Conservation (phyloP, 2,888 invertebrate species). For the Conus canariensis region DNA sequence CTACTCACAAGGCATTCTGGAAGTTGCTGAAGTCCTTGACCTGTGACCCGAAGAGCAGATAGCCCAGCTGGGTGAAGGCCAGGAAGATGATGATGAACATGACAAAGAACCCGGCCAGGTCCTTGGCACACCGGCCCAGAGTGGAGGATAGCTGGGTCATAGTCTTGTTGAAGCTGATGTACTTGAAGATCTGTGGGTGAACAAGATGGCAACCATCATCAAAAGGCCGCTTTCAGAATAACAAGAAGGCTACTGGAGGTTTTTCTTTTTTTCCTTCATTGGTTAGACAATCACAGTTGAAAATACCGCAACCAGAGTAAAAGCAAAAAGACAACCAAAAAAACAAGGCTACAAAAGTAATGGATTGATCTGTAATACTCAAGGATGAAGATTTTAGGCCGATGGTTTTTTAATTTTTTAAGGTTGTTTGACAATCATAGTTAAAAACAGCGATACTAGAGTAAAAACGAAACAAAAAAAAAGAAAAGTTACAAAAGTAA, state of each 20-base stretch:
- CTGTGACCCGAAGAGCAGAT: constrained; percentile 86
- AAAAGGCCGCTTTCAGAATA: not conserved
- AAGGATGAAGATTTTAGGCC: no score
- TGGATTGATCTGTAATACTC: no score
- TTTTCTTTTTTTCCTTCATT: no score
- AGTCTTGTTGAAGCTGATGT: constrained; percentile 87
- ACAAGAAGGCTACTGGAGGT: not conserved
- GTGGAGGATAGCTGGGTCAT: constrained; percentile 87
- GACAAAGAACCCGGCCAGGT: constrained; percentile 86
- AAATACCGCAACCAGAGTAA: no score
- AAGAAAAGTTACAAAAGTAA: no score
- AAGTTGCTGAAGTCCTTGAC: constrained; percentile 84
- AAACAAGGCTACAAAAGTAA: no score
- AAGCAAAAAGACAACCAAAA: no score
- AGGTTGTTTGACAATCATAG: no score
- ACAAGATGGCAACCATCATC: not conserved
- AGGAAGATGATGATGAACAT: constrained; percentile 89
- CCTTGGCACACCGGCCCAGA: constrained; percentile 85
- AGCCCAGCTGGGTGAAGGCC: constrained; percentile 88
- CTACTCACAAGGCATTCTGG: constrained; percentile 73
- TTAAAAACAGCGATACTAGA: no score
- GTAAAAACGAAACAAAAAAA: no score
- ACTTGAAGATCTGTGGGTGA: constrained; percentile 84
- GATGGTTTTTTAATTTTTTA: no score
- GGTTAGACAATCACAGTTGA: no score